Conservation (phyloP, 2,888 invertebrate genomes). For the Drosophila monieri region DNA sequence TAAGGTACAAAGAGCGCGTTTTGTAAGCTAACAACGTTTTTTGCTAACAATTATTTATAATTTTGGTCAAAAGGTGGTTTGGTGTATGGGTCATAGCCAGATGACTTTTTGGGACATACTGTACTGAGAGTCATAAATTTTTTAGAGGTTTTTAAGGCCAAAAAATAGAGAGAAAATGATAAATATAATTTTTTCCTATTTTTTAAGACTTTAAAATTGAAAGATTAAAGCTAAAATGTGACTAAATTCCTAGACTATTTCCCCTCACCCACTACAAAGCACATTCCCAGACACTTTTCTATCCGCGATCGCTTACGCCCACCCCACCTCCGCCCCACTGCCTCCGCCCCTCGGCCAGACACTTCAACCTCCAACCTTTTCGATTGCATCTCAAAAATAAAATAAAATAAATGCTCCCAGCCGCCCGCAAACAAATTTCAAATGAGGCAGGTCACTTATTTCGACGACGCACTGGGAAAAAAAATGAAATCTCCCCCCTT, state of each 20-base stretch:
- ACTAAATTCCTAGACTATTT: too few relatives aligned
- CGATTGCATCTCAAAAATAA: conserved; percentile 29
- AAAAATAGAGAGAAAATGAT: too few relatives aligned
- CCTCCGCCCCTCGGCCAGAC: neutral
- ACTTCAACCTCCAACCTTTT: conserved; percentile 21
- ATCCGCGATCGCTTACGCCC: conserved; percentile 14
- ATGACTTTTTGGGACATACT: conserved; percentile 31
- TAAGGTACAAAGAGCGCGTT: conserved; percentile 32
- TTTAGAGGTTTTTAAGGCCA: neutral
- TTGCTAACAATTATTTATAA: conserved; percentile 26
- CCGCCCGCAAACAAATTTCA: conserved; percentile 66
- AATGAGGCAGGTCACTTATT: conserved; percentile 77
- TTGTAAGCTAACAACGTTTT: conserved; percentile 40
- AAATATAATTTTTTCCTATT: neutral
- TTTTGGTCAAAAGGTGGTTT: conserved; percentile 35
- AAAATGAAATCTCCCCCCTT: conserved; percentile 14
- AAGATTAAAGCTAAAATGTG: too few relatives aligned
- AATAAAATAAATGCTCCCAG: conserved; percentile 20
- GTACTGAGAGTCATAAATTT: neutral
- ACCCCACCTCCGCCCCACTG: neutral
- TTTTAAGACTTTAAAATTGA: too few relatives aligned
- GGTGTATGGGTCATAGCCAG: conserved; percentile 18
- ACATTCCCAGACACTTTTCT: conserved; percentile 17
- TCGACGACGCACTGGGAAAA: conserved; percentile 43
- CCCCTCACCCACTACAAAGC: conserved; percentile 1